Evolutionary conservation across 2,113 vertebrate species (phyloP), one percentile per base, ranked within the genome.

Genomic region (Hepsetus odoe): DNA sequence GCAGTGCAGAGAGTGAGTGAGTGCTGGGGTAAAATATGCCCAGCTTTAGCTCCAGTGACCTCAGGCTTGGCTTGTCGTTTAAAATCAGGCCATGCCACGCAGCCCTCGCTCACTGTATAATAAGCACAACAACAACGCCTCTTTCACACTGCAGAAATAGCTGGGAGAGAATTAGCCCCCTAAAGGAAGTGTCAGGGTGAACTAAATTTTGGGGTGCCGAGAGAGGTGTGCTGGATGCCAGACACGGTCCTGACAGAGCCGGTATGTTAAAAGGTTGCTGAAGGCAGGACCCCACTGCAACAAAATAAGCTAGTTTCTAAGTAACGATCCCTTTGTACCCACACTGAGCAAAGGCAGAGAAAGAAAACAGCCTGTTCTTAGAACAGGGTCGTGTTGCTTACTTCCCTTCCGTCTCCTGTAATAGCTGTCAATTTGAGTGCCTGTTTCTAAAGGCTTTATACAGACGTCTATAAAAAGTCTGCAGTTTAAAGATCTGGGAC

Each of bases 1-100:
- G 61, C 53, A 70, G 67, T 70, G 56, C 8, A 51, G 77, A 33
- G 77, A 42, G 62, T 20, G 38, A 46, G 56, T 4, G 32, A 65
- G 30, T 40, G 44, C 78, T 59, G 56, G 42, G 67, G 55, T 42
- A 53, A 73, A 79, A 72, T 51, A 49, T 24, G 33, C 46, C 26
- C 24, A 40, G 67, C 61, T 68, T 77, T 18, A 55, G 53, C 79
- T 77, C 55, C 64, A 75, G 55, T 70, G 44, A 82, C 84, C 85
- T 49, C 38, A 42, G 77, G 82, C 85, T 77, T 58, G 65, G 69
- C 77, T 67, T 80, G 82, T 82, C 80, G 35, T 77, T 46, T 71
- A 67, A 79, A 82, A 82, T 82, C 80, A 86, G 82, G 81, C 76
- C 81, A 83, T 53, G 75, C 70, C 71, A 77, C 65, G 53, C 74